Evolutionary conservation across 1,140 invertebrate species (phyloP), one percentile per base, ranked within the genome.

Genomic region (Halotydeus destructor): DNA sequence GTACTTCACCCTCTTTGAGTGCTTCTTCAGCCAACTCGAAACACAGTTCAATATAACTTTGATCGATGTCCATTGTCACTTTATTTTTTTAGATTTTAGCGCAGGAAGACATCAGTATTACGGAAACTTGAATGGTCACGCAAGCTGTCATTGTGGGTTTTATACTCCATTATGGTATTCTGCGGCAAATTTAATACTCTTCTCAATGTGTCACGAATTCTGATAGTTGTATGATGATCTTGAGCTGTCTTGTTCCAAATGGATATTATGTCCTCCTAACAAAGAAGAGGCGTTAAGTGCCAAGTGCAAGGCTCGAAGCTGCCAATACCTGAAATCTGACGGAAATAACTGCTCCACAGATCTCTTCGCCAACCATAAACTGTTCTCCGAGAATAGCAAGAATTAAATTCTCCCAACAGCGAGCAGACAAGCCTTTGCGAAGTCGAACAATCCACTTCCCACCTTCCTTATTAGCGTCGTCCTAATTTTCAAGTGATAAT

Each of bases 341-440:
- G 35, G 88, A 94, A 49, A 97, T 75, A 38, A 97, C 91, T 46
- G 88, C 81, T 2, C 91, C 93, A 67, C 91, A 98, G 49, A 99
- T 89, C 67, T 98, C 93, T 50, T 91, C 80, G 6, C 89, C 89
- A 5, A 97, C 89, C 72, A 93, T 83, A 69, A 98, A 98, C 67
- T 98, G 91, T 64, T 98, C 91, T 11, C 86, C 85, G 9, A 48
- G 64, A 76, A 99, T 91, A 41, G 93, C 91, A 64, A 99, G 72
- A 51, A 96, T 79, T 24, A 97, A 67, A 66, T 97, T 96, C 65
- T 98, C 93, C 91, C 91, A 98, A 57, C 86, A 91, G 35, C 88
- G 70, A 27, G 83, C 84, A 19, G 88, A 84, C 57, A 96, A 69
- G 44, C 86, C 83, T 68, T 96, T 96, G 54, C 81, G 74, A 55